These are phyloP conservation scores for Cylindroiulus punctatus DNA, from an alignment of 2,888 invertebrate genomes.

Conservation along the genomic window DNA sequence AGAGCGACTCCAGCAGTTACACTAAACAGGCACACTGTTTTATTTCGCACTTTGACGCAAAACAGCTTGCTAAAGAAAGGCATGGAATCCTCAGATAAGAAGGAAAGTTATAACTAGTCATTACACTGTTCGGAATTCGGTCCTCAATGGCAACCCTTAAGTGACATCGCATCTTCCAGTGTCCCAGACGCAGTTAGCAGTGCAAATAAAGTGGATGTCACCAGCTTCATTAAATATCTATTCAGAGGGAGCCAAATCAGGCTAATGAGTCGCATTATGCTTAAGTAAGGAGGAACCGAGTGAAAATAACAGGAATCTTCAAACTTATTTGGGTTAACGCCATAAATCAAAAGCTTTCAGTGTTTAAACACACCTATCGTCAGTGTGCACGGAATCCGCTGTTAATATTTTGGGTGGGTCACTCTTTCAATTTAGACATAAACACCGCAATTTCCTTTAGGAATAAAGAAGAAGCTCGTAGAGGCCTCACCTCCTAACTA, in stretches of 20 bases:
- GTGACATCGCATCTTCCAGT: neutral
- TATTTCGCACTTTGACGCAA: too few relatives aligned
- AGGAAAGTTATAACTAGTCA: too few relatives aligned
- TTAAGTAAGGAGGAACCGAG: constrained; percentile 8
- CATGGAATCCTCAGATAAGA: too few relatives aligned
- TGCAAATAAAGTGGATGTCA: constrained; percentile 14
- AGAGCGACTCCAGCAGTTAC: too few relatives aligned
- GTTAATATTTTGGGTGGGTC: constrained; percentile 43
- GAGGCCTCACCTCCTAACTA: neutral
- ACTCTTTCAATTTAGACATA: constrained; percentile 45
- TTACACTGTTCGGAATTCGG: too few relatives aligned
- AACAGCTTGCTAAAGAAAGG: too few relatives aligned
- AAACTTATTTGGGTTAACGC: constrained; percentile 29
- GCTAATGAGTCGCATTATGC: constrained; percentile 8
- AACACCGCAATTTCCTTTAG: constrained; percentile 44
- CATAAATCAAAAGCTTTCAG: constrained; percentile 42
- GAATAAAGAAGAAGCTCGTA: neutral
- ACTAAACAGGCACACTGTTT: too few relatives aligned
- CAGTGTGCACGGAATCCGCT: constrained; percentile 1
- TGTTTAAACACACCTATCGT: constrained; percentile 41
- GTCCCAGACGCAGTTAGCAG: neutral
- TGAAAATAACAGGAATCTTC: constrained; percentile 45
- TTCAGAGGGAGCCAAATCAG: neutral
- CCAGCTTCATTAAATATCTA: constrained; percentile 35
- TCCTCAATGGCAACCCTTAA: too few relatives aligned